Percentiles rank a stretch among this genome's conserved stretches.
phyloP scores from a whole-genome alignment of 2,113 vertebrate genomes.

The Pelobates fuscus region DNA sequence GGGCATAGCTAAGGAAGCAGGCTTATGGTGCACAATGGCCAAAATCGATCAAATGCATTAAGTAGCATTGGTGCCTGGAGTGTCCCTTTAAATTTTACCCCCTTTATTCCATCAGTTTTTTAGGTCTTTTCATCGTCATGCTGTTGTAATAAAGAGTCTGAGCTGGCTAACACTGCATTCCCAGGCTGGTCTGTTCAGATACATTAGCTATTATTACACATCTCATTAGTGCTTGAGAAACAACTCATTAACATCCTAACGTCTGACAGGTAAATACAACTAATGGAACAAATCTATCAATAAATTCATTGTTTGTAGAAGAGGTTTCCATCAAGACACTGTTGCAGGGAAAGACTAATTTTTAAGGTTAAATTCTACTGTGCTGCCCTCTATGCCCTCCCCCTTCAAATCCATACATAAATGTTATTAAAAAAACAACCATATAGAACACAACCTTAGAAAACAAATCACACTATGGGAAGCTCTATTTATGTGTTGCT shows the following conservation, averaged over 20 bases:
- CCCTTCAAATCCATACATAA: slow-evolving; percentile 44
- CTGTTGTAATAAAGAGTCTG: slow-evolving; percentile 45
- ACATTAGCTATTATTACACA: slow-evolving; percentile 86
- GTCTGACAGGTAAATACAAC: slow-evolving; percentile 89
- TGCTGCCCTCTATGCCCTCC: too few relatives aligned
- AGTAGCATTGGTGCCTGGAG: too few relatives aligned
- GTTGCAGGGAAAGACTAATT: slow-evolving; percentile 57
- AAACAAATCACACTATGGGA: slow-evolving; percentile 15
- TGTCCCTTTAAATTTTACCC: background rate
- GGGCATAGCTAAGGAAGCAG: too few relatives aligned
- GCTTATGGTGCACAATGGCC: too few relatives aligned
- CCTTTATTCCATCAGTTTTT: background rate
- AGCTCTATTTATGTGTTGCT: slow-evolving; percentile 73
- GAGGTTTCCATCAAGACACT: slow-evolving; percentile 61
- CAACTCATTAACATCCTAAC: slow-evolving; percentile 87
- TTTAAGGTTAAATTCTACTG: slow-evolving; percentile 63
- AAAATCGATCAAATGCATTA: too few relatives aligned
- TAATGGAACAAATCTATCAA: slow-evolving; percentile 91
- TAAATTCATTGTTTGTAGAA: slow-evolving; percentile 81
- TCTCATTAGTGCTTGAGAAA: slow-evolving; percentile 91
- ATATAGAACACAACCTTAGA: background rate
- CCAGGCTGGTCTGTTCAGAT: slow-evolving; percentile 76
- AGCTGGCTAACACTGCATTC: slow-evolving; percentile 62
- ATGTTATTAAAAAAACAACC: slow-evolving; percentile 53
- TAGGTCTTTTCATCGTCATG: background rate